Evolutionary conservation across 2,797 vertebrate species (phyloP), one percentile per base, ranked within the genome.

Genomic region (Acridotheres tristis): DNA sequence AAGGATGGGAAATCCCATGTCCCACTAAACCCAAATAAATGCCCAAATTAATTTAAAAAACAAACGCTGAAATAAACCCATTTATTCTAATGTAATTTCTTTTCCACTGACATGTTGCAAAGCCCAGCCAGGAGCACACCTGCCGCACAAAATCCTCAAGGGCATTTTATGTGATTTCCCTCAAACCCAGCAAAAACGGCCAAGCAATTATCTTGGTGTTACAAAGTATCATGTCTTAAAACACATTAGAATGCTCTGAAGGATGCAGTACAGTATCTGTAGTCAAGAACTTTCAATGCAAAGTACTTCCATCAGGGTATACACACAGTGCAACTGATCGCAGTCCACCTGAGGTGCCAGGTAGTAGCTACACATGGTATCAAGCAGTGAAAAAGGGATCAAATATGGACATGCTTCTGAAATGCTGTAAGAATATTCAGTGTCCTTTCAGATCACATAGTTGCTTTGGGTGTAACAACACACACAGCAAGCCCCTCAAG

Each of bases 11-110:
- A 95, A 94, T 82, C 58, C 54, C 71, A 93, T 7, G 50, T 92
- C 77, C 50, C 43, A 78, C 32, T 74, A 96, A 95, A 78, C 84
- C 66, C 85, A 95, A 97, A 93, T 45, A 95, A 96, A 96, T 85
- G 51, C 27, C 51, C 79, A 88, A 90, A 54, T 42, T 89, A 79
- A 88, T 76, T 94, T 73, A 43, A 73, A 63, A 94, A 92, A 68
- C 29, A 85, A 88, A 48, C 22, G 19, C 48, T 88, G 63, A 73
- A 96, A 96, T 82, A 89, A 86, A 94, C 12, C 12, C 58, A 78
- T 61, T 94, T 91, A 92, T 72, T 93, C 45, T 85, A 91, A 91
- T 72, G 38, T 34, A 93, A 88, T 94, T 94, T 90, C 51, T 68
- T 91, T 91, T 77, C 51, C 89, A 88, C 10, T 67, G 71, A 51